These are phyloP conservation scores for Rhyacichthys aspro DNA, from an alignment of 2,797 vertebrate species.

Conservation along the genomic window DNA sequence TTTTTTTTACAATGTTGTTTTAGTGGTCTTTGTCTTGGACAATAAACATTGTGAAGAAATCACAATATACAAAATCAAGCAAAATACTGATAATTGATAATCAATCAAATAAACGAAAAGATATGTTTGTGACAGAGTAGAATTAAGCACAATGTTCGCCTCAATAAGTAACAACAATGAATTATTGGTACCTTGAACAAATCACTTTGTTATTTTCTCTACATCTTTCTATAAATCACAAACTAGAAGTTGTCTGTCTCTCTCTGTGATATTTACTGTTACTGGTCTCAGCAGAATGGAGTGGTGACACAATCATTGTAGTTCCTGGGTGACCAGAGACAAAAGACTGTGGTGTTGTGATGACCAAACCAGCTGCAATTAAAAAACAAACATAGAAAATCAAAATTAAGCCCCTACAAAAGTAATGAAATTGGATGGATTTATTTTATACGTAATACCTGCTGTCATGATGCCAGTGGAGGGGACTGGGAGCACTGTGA, in stretches of 20 bases:
- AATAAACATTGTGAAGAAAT: no score
- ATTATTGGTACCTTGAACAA: no score
- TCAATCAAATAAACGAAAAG: no score
- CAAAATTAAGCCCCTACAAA: neutral
- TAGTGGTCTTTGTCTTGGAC: no score
- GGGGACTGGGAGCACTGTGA: constrained; percentile 94
- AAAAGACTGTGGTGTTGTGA: constrained; percentile 92
- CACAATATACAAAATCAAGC: no score
- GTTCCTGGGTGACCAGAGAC: constrained; percentile 82
- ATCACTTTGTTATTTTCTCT: no score
- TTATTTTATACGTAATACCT: constrained; percentile 77
- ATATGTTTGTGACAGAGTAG: no score
- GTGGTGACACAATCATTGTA: constrained; percentile 93
- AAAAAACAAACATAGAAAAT: constrained; percentile 15
- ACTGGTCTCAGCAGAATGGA: constrained; percentile 85
- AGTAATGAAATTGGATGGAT: neutral
- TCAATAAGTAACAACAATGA: no score
- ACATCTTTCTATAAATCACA: constrained; percentile 10
- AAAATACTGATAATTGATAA: no score
- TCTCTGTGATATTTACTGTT: constrained; percentile 23
- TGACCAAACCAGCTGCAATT: constrained; percentile 91
- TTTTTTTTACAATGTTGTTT: no score
- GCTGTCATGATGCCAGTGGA: constrained; percentile 97
- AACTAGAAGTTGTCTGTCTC: neutral
- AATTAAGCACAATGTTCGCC: no score